Base-by-base conservation (phyloP, 2,888 invertebrate species). In the Taphrorychus bicolor region DNA sequence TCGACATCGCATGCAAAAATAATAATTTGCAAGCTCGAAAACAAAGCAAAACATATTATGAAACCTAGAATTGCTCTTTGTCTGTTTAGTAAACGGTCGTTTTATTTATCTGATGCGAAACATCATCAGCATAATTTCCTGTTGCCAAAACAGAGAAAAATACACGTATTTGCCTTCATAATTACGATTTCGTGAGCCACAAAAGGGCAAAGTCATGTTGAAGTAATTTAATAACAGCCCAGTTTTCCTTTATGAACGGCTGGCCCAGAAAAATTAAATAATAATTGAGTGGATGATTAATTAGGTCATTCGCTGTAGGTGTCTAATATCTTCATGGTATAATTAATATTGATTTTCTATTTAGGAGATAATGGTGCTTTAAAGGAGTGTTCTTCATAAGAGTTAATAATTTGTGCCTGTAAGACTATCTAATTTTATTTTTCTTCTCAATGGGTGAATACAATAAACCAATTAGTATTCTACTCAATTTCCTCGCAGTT, bases 181-280 rank as follows among this genome's bases (percentile, higher is more conserved):
- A 45, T 45, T 45, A 2, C 1, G 14, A 45, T 11, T 45, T 18
- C 5, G 16, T 45, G 45, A 7, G 14, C 14, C 32, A 32, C 32
- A 32, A 51, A 51, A 51, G 4, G n/a, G 51, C 51, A 11, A 19
- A 51, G 51, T 51, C 51, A 51, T 18, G n/a, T 5, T 7, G 51
- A 14, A 51, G 51, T 51, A 51, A 51, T 51, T 51, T 51, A 51
- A 51, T 51, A 51, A 51, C 51, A 51, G 21, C 51, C 19, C 21
- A 21, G 17, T 19, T 51, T 51, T 51, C n/a, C 22, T 51, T 51
- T 51, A 22, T 51, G 5, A 22, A 18, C 21, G 21, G 22, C 7
- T 21, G 51, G 21, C 51, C 51, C 3, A 19, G 1, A 1, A 19
- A 21, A 51, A 51, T 21, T 18, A 51, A 51, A 51, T 19, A 51